These are phyloP conservation scores for Dendronephthya gigantea DNA, from an alignment of 64 coral and sea anemone genomes.

Conservation along the genomic window DNA sequence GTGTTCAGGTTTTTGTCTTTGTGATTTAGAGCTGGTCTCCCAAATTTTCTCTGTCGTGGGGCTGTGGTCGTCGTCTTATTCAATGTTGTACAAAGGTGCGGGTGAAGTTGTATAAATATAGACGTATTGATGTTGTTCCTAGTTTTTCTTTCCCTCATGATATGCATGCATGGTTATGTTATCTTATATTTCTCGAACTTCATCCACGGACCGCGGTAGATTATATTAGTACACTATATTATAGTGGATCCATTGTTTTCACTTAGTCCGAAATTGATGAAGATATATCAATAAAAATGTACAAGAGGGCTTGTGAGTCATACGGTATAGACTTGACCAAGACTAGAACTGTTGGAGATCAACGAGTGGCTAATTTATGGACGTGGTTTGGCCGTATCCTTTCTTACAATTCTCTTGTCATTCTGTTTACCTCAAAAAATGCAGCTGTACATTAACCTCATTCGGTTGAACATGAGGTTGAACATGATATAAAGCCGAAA, in stretches of 20 bases:
- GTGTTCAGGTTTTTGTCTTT: not conserved
- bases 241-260: not conserved
- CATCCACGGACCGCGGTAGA: not conserved
- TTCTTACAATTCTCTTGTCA: not conserved
- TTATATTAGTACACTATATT: too few species aligned
- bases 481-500: too few species aligned
- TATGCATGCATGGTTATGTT: too few species aligned
- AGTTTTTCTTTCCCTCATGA: not conserved
- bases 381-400: constrained; percentile 82
- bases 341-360: constrained; percentile 37
- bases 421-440: not conserved
- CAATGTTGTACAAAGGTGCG: constrained; percentile 67
- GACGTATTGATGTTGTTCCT: too few species aligned
- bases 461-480: too few species aligned
- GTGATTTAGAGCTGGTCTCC: constrained; percentile 68
- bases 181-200: not conserved
- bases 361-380: constrained; percentile 68
- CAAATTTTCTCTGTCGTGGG: constrained; percentile 64
- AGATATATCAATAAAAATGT: constrained; percentile 79
- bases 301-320: constrained; percentile 63
- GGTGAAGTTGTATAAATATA: too few species aligned
- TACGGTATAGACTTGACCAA: constrained; percentile 18
- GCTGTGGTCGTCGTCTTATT: constrained; percentile 78
- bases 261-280: constrained; percentile 47
- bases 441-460: too few species aligned